Evolutionary conservation across 1,140 invertebrate genomes (phyloP).

Genomic region (Bombus fervidus): DNA sequence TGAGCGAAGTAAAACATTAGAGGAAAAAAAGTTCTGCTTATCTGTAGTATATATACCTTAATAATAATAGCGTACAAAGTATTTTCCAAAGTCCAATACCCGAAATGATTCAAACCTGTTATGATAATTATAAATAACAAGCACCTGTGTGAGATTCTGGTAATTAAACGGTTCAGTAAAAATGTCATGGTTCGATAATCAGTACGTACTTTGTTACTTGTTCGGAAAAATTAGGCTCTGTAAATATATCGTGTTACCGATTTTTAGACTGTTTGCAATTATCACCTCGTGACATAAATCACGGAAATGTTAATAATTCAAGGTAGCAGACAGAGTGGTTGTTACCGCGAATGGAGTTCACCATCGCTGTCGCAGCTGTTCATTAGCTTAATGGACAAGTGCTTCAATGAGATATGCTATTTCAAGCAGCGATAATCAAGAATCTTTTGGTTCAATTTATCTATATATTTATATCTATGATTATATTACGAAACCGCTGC

Average conservation of each 20-base stretch:
- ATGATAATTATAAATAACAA: neutral
- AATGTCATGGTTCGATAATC: neutral
- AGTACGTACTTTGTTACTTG: neutral
- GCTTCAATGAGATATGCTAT: slow-evolving; percentile 8
- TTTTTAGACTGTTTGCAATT: no score
- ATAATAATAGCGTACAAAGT: neutral
- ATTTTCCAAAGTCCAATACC: neutral
- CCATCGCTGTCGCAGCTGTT: slow-evolving; percentile 6
- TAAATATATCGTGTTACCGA: neutral
- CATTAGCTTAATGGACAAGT: slow-evolving; percentile 47
- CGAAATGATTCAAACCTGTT: neutral
- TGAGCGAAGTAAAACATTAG: no score
- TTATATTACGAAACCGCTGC: neutral
- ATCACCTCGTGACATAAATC: neutral
- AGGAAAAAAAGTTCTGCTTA: no score
- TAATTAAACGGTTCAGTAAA: slow-evolving; percentile 2
- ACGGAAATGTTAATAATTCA: slow-evolving; percentile 34
- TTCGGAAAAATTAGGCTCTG: neutral
- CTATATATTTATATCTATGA: neutral
- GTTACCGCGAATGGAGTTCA: slow-evolving; percentile 2
- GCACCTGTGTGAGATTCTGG: neutral
- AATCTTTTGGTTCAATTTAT: neutral
- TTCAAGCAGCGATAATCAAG: neutral
- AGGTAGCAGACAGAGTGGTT: neutral
- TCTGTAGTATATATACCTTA: no score